Base-by-base conservation (phyloP, 2,888 invertebrate genomes). In the Heliconius sara region DNA sequence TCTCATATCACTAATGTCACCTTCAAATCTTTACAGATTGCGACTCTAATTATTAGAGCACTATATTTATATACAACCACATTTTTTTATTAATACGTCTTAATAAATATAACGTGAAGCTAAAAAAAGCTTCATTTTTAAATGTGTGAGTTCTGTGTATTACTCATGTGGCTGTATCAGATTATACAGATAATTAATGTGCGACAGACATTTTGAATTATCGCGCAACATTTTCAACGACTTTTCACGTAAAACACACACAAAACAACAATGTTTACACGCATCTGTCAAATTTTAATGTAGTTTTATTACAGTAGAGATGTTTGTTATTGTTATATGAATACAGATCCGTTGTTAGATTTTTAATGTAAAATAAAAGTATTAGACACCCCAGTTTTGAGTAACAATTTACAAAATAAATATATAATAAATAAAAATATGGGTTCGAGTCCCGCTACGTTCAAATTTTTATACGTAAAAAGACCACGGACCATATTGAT, bases 121-220 rank as follows among this genome's bases (percentile, higher is more conserved):
- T 7, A 30, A 16, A 27, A 27, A 65, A 65, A 65, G 27, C 27
- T 65, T 43, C n/a, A 43, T 13, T 43, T 25, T 25, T 25, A 70
- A 43, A 68, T 39, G n/a, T 43, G 39, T 68, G n/a, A 43, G n/a
- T 39, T 68, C 39, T 13, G 39, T 68, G 68, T 68, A 25, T 68
- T 68, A 43, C 25, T 68, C 43, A 68, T n/a, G 25, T 16, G 43
- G 43, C 7, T 68, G 43, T 68, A 68, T 43, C 70, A 70, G 67
- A 67, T 67, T 67, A 67, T 67, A 34, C 22, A 39, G 34, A 39
- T 67, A 67, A 67, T 67, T 67, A 67, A 39, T n/a, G 67, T 67
- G 12, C 10, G 67, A 39, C 67, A 39, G 43, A 43, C 43, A 43
- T 25, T 70, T 47, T 70, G 70, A 70, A 43, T 43, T 70, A 70